Evolutionary conservation across 2,797 vertebrate genomes (phyloP), one percentile per base, ranked within the genome.

Genomic region (Loriculus beryllinus): DNA sequence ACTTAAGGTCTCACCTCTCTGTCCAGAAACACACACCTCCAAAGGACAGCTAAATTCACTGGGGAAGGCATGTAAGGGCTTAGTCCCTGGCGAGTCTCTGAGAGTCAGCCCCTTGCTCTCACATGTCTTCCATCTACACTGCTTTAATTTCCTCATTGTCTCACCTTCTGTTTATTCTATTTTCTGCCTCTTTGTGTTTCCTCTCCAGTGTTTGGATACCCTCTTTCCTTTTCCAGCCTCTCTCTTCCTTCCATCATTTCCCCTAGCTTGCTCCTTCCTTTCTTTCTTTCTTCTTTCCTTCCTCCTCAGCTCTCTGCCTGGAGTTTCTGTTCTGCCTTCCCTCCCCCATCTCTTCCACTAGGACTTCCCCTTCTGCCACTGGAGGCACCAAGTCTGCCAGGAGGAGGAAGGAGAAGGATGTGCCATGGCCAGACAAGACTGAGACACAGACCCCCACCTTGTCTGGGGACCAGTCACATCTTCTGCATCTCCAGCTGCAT

Each of bases 281-380:
- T 71, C 95, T 86, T 92, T 67, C 94, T 96, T 93, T 81, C 76
- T 93, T 94, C 64, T 80, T 92, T 93, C 90, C 87, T 95, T 92
- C 75, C 78, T 92, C 88, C 88, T 93, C 43, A 10, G 62, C 52
- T 47, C 51, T 76, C 75, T 93, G 48, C 70, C 77, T 57, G 52
- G 49, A 54, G 56, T 48, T 74, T 96, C 90, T 90, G 85, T 97
- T 96, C 92, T 97, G 87, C 96, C 31, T 79, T 88, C 63, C 52
- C 75, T 88, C 87, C 91, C 95, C 76, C 86, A 75, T 94, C 63
- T 96, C 47, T 76, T 85, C 64, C 68, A 91, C 37, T 75, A 89
- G 74, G 39, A 92, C 87, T 91, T 94, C 89, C 87, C 67, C 40
- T 89, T 35, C 68, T 91, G 76, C 42, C 43, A 59, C 54, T 9